These are phyloP conservation scores for Monarcha castaneiventris DNA, from an alignment of 2,113 vertebrate genomes.

Conservation along the genomic window DNA sequence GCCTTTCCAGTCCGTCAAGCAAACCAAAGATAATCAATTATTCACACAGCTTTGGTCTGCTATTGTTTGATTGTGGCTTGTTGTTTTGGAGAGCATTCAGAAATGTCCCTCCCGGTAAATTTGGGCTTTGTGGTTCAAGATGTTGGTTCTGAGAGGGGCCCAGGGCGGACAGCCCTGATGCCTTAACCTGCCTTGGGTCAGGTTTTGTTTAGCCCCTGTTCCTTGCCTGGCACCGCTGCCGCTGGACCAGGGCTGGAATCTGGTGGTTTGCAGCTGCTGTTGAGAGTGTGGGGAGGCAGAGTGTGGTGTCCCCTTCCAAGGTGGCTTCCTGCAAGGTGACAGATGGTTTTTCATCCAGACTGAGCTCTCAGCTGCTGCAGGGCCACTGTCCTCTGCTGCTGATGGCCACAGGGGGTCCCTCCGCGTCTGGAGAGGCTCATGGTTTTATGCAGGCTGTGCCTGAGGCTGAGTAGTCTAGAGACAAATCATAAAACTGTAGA, in stretches of 20 bases:
- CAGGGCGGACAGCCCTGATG: not conserved
- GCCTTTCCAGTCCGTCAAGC: constrained; percentile 35
- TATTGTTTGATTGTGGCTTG: constrained; percentile 15
- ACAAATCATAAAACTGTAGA: not conserved
- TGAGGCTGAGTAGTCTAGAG: not conserved
- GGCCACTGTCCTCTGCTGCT: not conserved
- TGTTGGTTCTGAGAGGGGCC: not conserved
- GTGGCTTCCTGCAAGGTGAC: not conserved
- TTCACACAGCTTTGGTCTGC: constrained; percentile 32
- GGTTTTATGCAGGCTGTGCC: not conserved
- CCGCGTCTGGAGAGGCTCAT: not conserved
- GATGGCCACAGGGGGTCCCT: not conserved
- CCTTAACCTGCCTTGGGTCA: not conserved
- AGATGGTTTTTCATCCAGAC: not conserved
- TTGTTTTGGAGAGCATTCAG: not conserved
- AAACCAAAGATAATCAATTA: constrained; percentile 59
- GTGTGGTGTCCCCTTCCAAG: not conserved
- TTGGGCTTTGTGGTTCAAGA: not conserved
- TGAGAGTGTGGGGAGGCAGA: not conserved
- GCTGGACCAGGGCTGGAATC: fast-evolving
- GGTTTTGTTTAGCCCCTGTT: not conserved
- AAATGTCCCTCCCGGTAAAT: constrained; percentile 13
- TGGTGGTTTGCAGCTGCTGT: not conserved
- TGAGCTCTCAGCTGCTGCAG: not conserved
- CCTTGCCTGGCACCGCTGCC: not conserved